Percentiles rank a stretch among this genome's conserved stretches.
Conservation (phyloP, 2,113 vertebrate species). For the Lanius collurio region DNA sequence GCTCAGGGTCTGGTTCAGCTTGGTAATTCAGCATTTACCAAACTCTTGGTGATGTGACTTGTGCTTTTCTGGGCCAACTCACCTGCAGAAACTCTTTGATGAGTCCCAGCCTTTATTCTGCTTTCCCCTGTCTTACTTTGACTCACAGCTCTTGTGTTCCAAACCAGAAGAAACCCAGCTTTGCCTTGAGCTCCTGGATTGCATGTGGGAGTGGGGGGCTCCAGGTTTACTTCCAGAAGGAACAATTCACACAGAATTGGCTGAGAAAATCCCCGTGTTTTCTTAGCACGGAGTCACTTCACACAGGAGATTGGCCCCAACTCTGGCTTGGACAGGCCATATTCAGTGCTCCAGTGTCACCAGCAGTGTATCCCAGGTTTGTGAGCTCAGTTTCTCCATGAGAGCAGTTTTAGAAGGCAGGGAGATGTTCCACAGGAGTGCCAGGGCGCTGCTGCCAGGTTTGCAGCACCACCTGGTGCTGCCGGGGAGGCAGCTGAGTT, state of each 20-base stretch:
- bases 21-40: background rate
- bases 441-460: background rate
- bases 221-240: background rate
- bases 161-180: background rate
- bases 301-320: background rate
- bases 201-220: background rate
- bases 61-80: background rate
- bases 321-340: rapidly evolving
- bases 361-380: background rate
- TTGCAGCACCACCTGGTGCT: slow-evolving; percentile 4
- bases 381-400: background rate
- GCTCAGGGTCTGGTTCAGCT: background rate
- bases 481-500: background rate
- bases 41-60: background rate
- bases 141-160: background rate
- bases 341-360: rapidly evolving
- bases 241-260: background rate
- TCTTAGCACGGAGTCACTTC: background rate
- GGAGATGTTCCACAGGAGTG: rapidly evolving
- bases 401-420: background rate
- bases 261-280: background rate
- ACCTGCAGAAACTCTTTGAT: background rate
- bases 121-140: background rate
- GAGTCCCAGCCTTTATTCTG: background rate
- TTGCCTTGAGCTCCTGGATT: background rate